Evolutionary conservation across 64 coral and sea anemone genomes (phyloP).

Genomic region (Cladopsammia gracilis): DNA sequence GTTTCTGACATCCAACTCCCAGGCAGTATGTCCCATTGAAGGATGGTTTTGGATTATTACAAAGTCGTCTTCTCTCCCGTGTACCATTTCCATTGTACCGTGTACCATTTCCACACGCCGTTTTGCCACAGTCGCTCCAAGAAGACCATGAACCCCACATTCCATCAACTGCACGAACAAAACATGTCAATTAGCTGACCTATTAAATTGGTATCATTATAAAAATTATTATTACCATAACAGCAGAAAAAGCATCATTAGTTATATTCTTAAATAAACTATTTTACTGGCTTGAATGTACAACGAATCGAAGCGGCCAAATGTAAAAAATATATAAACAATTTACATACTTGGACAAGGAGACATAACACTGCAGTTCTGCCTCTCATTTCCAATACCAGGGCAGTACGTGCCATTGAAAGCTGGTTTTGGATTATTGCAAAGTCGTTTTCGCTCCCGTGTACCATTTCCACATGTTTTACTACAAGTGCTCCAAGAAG

Average conservation of each 20-base stretch:
- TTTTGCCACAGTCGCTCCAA: constrained; percentile 11
- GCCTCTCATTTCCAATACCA: neutral
- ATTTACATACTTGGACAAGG: neutral
- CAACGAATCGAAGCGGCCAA: no score
- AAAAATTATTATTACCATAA: neutral
- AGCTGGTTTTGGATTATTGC: constrained; percentile 24
- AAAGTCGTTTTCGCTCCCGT: neutral
- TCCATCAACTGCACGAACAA: constrained; percentile 21
- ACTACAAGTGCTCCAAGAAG: neutral
- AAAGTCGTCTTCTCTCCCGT: constrained; percentile 11
- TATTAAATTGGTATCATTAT: no score
- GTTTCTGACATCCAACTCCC: neutral
- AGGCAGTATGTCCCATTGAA: constrained; percentile 7
- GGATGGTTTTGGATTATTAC: constrained; percentile 19
- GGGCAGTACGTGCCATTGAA: neutral
- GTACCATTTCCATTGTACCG: neutral
- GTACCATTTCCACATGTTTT: constrained; percentile 15
- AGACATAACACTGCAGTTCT: neutral
- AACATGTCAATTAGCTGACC: no score
- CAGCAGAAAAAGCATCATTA: no score
- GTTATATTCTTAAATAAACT: no score
- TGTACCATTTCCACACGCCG: constrained; percentile 8
- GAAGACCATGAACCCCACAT: neutral
- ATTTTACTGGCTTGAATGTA: no score
- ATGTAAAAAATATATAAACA: no score